Evolutionary conservation across 2,888 invertebrate species (phyloP).

Genomic region (Drosophila falleni): DNA sequence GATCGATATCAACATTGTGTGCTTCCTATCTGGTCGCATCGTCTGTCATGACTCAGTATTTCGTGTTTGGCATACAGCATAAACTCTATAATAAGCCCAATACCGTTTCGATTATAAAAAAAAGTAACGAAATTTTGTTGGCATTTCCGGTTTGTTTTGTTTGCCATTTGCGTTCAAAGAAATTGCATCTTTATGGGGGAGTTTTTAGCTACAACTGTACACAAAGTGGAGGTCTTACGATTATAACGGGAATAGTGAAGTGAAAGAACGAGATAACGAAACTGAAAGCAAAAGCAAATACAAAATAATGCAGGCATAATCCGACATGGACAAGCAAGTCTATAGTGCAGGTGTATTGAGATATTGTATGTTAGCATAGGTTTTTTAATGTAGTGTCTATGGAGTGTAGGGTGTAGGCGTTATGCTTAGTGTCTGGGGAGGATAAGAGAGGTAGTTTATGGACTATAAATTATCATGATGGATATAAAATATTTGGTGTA

Average conservation of each 20-base stretch:
- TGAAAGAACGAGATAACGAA: conserved; percentile 28
- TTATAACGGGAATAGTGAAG: conserved; percentile 2
- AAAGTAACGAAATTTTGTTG: conserved; percentile 10
- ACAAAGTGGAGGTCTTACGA: not conserved
- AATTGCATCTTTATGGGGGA: conserved; percentile 30
- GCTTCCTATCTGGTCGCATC: conserved; percentile 24
- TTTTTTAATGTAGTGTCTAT: not conserved
- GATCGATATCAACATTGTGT: conserved; percentile 43
- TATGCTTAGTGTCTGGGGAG: not conserved
- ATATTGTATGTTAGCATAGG: not conserved
- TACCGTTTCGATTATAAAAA: conserved; percentile 13
- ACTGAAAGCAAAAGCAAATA: conserved; percentile 33
- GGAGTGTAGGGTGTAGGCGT: not conserved
- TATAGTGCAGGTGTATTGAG: conserved; percentile 39
- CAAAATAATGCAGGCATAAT: conserved; percentile 28
- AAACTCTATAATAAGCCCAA: not conserved
- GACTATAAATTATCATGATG: no score
- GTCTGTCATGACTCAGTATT: conserved; percentile 28
- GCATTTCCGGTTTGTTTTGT: conserved; percentile 37
- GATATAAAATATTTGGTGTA: no score
- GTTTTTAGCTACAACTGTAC: not conserved
- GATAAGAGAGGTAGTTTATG: no score
- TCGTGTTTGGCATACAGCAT: conserved; percentile 25
- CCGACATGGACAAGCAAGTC: conserved; percentile 17
- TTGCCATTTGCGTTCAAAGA: conserved; percentile 37